Conservation (phyloP, 2,888 invertebrate genomes). For the Hemaris fuciformis region DNA sequence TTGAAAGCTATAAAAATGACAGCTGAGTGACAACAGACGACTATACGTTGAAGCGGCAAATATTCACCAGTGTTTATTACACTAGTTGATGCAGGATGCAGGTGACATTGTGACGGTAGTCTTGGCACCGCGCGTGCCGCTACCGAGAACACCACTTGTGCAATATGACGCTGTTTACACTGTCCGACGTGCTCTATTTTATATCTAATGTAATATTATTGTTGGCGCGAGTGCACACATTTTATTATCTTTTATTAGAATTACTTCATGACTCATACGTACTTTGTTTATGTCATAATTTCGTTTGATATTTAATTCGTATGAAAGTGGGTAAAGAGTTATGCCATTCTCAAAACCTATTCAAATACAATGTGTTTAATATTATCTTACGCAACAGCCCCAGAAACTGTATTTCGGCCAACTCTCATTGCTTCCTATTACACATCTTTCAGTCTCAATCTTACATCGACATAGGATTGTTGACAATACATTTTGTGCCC, state of each 20-base stretch:
- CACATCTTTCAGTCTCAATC: too few species aligned
- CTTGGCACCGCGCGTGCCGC: background rate
- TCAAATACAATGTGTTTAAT: too few species aligned
- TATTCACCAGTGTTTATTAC: background rate
- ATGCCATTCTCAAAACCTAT: too few species aligned
- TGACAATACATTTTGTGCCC: too few species aligned
- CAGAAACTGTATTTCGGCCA: too few species aligned
- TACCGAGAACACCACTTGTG: background rate
- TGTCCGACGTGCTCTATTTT: background rate
- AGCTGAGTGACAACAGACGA: background rate
- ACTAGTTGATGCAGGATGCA: background rate
- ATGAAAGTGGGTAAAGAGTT: too few species aligned
- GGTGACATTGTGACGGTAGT: background rate
- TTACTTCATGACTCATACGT: background rate
- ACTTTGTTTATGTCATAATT: background rate
- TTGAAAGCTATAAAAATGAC: background rate
- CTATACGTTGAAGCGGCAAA: background rate
- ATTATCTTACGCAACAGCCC: too few species aligned
- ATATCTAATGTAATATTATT: slow-evolving; percentile 1
- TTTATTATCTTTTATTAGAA: background rate
- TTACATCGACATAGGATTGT: too few species aligned
- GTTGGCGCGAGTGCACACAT: background rate
- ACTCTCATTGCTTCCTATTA: too few species aligned
- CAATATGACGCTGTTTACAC: background rate
- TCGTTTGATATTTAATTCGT: background rate